Percentiles rank a stretch among this genome's conserved stretches.
These are phyloP conservation scores for Poeciliopsis turneri DNA, from an alignment of 2,797 vertebrate genomes.

Conservation along the genomic window DNA sequence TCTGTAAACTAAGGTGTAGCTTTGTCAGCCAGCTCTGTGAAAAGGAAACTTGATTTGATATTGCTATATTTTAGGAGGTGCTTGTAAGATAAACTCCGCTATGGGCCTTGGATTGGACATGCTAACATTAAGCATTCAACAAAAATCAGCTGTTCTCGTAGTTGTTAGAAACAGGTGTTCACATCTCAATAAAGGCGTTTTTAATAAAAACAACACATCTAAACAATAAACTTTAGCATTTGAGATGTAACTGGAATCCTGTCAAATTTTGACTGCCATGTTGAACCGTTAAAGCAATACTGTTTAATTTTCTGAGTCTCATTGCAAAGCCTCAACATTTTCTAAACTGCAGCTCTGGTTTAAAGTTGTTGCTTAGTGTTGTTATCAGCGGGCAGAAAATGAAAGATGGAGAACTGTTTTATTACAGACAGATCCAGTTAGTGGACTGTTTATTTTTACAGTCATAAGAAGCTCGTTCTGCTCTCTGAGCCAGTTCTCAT, in stretches of 20 bases:
- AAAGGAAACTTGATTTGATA: conserved; percentile 4
- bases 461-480: conserved; percentile 45
- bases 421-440: conserved; percentile 32
- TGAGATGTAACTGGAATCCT: not conserved
- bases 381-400: conserved; percentile 25
- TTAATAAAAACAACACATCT: not conserved
- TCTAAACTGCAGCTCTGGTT: conserved; percentile 20
- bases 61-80: conserved; percentile 4
- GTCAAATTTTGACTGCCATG: not conserved
- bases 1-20: conserved; percentile 14
- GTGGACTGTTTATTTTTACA: conserved; percentile 40
- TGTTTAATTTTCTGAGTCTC: not conserved
- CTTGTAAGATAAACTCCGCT: conserved; percentile 7
- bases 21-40: conserved; percentile 16
- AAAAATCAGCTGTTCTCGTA: not conserved
- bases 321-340: conserved; percentile 5
- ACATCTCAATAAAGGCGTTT: not conserved
- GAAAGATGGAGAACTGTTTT: conserved; percentile 31
- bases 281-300: not conserved
- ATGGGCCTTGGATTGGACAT: not conserved
- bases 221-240: not conserved
- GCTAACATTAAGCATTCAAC: not conserved
- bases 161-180: not conserved
- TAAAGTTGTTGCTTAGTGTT: conserved; percentile 19
- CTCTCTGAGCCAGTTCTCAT: conserved; percentile 59